Base-by-base conservation (phyloP, 2,113 vertebrate genomes). In the Apaloderma vittatum region DNA sequence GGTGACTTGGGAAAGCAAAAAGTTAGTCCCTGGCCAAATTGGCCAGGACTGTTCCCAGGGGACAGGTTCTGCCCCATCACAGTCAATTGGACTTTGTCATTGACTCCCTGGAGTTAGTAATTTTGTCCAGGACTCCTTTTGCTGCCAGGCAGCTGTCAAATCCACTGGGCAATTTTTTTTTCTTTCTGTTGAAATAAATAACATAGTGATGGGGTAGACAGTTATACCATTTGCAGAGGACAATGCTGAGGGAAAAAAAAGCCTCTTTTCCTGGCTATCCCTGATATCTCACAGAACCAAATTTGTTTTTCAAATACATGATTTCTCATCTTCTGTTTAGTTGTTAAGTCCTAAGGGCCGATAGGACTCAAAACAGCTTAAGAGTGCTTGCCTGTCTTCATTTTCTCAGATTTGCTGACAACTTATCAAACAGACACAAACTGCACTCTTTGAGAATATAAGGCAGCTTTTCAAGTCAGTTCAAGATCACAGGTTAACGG, bases 341-440 rank as follows among this genome's bases (percentile, higher is more conserved):
- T 71, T 97, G 88, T 88, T 86, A 94, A 84, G 77, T 72, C 80
- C 71, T 96, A 76, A 76, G 86, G 70, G 68, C 34, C 74, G 68
- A 92, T 48, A 83, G 68, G 65, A 93, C 94, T 68, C 83, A 81
- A 86, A 94, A 95, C 88, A 94, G 77, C 76, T 91, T 43, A 45
- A 87, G 86, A 94, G 66, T 82, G 82, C 74, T 94, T 81, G 61
- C 70, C 43, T 48, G 46, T 58, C 88, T 92, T 93, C 93, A 83
- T 92, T 92, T 96, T 81, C 93, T 91, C 79, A 85, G 73, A 79
- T 94, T 96, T 94, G 70, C 71, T 0, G 3, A 91, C 95, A 93
- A 68, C 83, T 91, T 94, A 95, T 94, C 86, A 62, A 96, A 95
- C 46, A 96, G 76, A 95, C 84, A 95, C 62, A 82, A 97, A 75